Percentiles rank a stretch among this genome's conserved stretches.
phyloP scores from a whole-genome alignment of 2,797 vertebrate species.

The Menidia menidia region DNA sequence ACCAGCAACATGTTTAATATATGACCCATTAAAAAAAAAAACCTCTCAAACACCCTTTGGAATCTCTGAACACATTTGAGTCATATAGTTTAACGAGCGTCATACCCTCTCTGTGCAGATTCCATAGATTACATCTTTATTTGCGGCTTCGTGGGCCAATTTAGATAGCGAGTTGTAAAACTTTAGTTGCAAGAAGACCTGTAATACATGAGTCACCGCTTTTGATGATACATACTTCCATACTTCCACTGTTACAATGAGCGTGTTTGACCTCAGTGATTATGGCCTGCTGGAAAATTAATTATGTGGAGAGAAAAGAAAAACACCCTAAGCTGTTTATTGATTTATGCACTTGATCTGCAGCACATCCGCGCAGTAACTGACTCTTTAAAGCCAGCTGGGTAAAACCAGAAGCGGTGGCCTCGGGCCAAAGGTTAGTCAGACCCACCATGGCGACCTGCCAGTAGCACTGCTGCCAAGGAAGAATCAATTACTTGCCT shows the following conservation, averaged over 20 bases:
- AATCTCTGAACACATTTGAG: slow-evolving; percentile 3
- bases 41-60: not conserved
- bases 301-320: slow-evolving; percentile 15
- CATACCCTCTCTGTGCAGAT: not conserved
- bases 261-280: slow-evolving; percentile 13
- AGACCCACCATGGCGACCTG: slow-evolving; percentile 32
- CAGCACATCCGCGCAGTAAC: slow-evolving; percentile 36
- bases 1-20: not conserved
- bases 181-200: not conserved
- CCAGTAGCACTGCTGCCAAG: slow-evolving; percentile 30
- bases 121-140: not conserved
- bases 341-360: slow-evolving; percentile 52
- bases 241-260: not conserved
- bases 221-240: not conserved
- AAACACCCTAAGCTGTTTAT: slow-evolving; percentile 28
- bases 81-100: slow-evolving; percentile 11
- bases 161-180: not conserved
- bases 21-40: slow-evolving; percentile 12
- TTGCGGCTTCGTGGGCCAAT: not conserved
- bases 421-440: slow-evolving; percentile 51
- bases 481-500: slow-evolving; percentile 58
- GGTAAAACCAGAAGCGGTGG: slow-evolving; percentile 51
- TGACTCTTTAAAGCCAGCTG: slow-evolving; percentile 42
- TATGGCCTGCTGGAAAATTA: slow-evolving; percentile 17
- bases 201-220: not conserved